Base-by-base conservation (phyloP, 2,113 vertebrate genomes). In the Saccopteryx leptura region DNA sequence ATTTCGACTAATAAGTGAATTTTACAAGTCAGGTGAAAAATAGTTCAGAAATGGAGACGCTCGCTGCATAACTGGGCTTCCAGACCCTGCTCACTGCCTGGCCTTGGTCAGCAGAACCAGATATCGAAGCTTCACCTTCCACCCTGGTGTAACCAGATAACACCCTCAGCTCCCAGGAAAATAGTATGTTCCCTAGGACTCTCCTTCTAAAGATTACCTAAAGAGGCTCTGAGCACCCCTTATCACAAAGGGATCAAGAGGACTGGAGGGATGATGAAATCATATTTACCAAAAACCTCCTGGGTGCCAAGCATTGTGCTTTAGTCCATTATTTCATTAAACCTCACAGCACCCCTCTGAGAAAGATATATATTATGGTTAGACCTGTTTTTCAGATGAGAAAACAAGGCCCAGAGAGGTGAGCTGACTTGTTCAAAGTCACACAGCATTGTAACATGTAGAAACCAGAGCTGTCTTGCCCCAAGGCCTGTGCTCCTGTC, bases 1-100 rank as follows among this genome's bases (percentile, higher is more conserved):
- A n/a, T 88, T 96, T 95, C 2, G 10, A 90, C 92, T 93, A 93
- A 87, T 85, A 95, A 94, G 66, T 14, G 15, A 60, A 48, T 93
- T 93, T 95, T 65, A 90, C 11, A 92, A 97, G 50, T 4, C 7
- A 33, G 33, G 69, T 69, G 56, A 15, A 65, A 69, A 78, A 80
- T 14, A 17, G 65, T n/a, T 80, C 61, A 46, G 60, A 33, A 68
- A 23, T 46, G 26, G 24, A 75, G 12, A 54, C 18, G n/a, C n/a
- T 80, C 72, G 4, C 46, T 7, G 46, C 26, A 75, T 63, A 75
- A 13, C 48, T 5, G 33, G 26, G 2, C 48, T 54, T 23, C 31
- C 15, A 17, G 7, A 7, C 9, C 24, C 33, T 9, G 33, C 19
- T 48, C 50, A 0, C 54, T 61, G 24, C 54, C 52, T 28, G 71